Evolutionary conservation across 2,888 invertebrate genomes (phyloP), one percentile per base, ranked within the genome.

Genomic region (Mythimna lalbum): DNA sequence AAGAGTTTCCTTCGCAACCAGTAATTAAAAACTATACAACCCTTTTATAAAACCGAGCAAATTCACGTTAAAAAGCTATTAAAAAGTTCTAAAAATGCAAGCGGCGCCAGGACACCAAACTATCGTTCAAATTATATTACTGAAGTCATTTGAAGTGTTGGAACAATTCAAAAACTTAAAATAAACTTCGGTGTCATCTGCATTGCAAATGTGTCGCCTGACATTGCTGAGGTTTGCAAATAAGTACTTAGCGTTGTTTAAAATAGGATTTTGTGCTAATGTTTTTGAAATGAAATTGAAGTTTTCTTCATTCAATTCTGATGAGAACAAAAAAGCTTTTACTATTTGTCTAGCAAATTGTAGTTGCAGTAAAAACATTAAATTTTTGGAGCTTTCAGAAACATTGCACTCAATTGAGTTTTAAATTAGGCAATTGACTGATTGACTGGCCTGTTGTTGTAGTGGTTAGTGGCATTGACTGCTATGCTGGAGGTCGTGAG

Each of bases 121-220:
- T 84, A 85, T 85, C 75, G 68, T 81, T 76, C 61, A 78, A 70
- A 80, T 80, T 47, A 63, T 72, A 83, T 85, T 79, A 81, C 70
- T 63, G 23, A 83, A 83, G 83, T 85, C 64, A 66, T 81, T 84
- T 76, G 77, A 72, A 85, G 66, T 76, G 83, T 71, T 66, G 69
- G 43, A 85, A 74, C 77, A 73, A 81, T 85, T 85, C 79, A 65
- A 74, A 81, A 85, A 84, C 73, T 84, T 76, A n/a, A 63, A 61
- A 73, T 56, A 74, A 69, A 64, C 57, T 77, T 68, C 0, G 43
- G 17, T 27, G 31, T 63, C 23, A 84, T 84, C 68, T 81, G 76
- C 69, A 83, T 56, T 84, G 82, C 78, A 57, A 83, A 83, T 84
- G 56, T 76, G 31, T 55, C 14, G 69, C 55, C 76, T 73, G 76